Percentiles rank a stretch among this genome's conserved stretches.
Conservation (phyloP, 2,113 vertebrate genomes). For the Eubucco bourcierii region DNA sequence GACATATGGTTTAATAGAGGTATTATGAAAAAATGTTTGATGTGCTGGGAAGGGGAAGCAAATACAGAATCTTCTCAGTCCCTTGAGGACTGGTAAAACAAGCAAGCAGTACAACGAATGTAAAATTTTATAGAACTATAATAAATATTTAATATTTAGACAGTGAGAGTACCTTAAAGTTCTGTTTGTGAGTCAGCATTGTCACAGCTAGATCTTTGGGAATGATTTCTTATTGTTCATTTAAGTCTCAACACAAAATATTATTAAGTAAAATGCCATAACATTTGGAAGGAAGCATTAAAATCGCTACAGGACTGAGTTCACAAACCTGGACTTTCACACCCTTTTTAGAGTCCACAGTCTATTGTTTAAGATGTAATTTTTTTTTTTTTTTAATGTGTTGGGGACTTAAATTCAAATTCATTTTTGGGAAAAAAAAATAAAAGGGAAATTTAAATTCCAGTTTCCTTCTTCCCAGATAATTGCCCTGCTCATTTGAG, state of each 20-base stretch:
- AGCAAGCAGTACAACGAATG: neutral
- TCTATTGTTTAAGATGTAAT: neutral
- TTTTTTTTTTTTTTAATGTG: neutral
- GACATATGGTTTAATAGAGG: neutral
- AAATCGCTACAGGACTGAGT: neutral
- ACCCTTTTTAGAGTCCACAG: neutral
- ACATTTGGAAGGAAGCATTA: neutral
- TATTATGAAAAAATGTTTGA: neutral
- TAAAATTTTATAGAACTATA: neutral
- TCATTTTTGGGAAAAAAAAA: neutral
- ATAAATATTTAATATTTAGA: constrained; percentile 1
- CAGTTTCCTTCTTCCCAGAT: neutral
- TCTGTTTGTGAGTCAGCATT: neutral
- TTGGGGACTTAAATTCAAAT: neutral
- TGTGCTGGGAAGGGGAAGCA: neutral
- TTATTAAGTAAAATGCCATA: neutral
- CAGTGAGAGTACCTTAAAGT: neutral
- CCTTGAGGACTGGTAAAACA: neutral
- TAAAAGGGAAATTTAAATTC: neutral
- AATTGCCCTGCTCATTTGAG: neutral
- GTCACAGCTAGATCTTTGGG: neutral
- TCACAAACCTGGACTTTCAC: neutral
- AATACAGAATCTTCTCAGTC: neutral
- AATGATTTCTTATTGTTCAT: neutral
- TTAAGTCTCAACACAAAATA: neutral